A percentile compares a stretch with the other conserved stretches of the same genome.
Evolutionary conservation across 2,113 vertebrate genomes (phyloP).

Genomic region (Perca fluviatilis): DNA sequence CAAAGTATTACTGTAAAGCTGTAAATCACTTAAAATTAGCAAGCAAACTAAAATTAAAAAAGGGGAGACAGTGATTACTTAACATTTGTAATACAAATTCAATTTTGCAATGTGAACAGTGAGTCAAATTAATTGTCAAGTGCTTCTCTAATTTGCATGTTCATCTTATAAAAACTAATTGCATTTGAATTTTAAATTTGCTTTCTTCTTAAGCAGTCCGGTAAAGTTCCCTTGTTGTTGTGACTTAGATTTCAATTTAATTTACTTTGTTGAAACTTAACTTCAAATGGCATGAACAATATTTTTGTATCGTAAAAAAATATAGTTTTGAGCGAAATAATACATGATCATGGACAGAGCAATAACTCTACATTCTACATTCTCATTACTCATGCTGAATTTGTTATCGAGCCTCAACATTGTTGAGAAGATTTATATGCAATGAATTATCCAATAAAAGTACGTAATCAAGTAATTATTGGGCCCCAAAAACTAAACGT

Average conservation of each 20-base stretch:
- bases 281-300: not conserved
- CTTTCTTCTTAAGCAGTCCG: slow-evolving; percentile 2
- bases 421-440: not conserved
- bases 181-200: slow-evolving; percentile 59
- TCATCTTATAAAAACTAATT: slow-evolving; percentile 29
- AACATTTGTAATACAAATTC: slow-evolving; percentile 2
- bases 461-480: not conserved
- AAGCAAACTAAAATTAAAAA: not conserved
- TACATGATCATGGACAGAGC: not conserved
- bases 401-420: not conserved
- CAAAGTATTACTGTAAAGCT: not conserved
- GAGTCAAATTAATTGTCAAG: not conserved
- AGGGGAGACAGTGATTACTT: not conserved
- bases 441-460: not conserved
- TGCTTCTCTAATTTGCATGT: slow-evolving; percentile 5
- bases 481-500: not conserved
- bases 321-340: not conserved
- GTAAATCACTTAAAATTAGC: not conserved
- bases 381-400: slow-evolving; percentile 3
- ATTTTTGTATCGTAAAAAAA: not conserved
- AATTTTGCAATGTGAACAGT: not conserved
- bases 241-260: not conserved
- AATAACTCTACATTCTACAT: not conserved
- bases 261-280: slow-evolving; percentile 1
- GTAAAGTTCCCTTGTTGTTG: not conserved